These are phyloP conservation scores for Stegostoma tigrinum DNA, from an alignment of 2,113 vertebrate species.

Conservation along the genomic window DNA sequence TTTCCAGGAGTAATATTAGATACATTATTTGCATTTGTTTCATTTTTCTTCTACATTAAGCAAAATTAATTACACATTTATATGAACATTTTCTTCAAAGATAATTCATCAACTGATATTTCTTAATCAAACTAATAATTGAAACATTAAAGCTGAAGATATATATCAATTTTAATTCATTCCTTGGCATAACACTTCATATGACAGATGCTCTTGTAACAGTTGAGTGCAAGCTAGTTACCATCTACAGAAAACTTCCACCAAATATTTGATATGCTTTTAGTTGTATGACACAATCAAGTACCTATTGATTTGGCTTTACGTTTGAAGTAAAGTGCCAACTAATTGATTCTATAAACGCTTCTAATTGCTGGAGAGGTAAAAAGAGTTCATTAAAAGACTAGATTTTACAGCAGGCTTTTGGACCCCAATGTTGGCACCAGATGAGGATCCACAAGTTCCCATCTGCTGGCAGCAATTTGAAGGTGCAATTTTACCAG, in stretches of 20 bases:
- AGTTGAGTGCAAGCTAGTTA: not conserved
- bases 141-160: not conserved
- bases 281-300: not conserved
- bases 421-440: slow-evolving; percentile 40
- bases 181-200: not conserved
- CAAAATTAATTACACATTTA: slow-evolving; percentile 2
- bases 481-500: not conserved
- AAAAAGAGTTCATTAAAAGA: slow-evolving; percentile 46
- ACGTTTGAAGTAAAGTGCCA: slow-evolving; percentile 46
- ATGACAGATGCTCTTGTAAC: not conserved
- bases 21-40: not conserved
- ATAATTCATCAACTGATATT: not conserved
- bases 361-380: slow-evolving; percentile 47
- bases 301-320: slow-evolving; percentile 31
- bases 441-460: not conserved
- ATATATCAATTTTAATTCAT: not conserved
- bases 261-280: not conserved
- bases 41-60: not conserved
- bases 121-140: slow-evolving; percentile 13
- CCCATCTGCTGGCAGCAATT: too few species aligned
- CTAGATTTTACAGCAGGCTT: slow-evolving; percentile 41
- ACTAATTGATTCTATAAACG: slow-evolving; percentile 45
- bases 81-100: not conserved
- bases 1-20: slow-evolving; percentile 7
- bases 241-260: not conserved